A percentile compares a stretch with the other conserved stretches of the same genome.
Evolutionary conservation across 2,888 invertebrate genomes (phyloP).

Genomic region (Axea sp.): DNA sequence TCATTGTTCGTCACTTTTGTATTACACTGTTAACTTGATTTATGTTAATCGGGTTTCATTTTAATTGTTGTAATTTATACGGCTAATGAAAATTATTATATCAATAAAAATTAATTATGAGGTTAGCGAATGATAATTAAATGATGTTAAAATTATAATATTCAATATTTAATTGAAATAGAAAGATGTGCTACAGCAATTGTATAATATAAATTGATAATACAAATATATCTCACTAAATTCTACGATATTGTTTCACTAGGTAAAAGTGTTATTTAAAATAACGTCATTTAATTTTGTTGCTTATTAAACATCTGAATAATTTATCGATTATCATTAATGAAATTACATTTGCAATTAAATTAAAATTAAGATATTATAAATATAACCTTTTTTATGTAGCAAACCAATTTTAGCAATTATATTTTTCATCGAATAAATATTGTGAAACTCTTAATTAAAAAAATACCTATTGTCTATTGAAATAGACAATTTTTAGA

Average conservation of each 20-base stretch:
- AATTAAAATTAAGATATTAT: too few species aligned
- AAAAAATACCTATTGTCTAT: constrained; percentile 2
- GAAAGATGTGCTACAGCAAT: neutral
- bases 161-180: constrained; percentile 1
- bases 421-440: constrained; percentile 2
- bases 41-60: constrained; percentile 36
- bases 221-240: too few species aligned
- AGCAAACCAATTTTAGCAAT: neutral
- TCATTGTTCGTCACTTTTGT: constrained; percentile 35
- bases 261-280: too few species aligned
- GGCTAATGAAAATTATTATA: constrained; percentile 29
- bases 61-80: constrained; percentile 15
- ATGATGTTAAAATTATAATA: constrained; percentile 4
- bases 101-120: constrained; percentile 40
- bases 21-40: too few species aligned
- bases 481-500: constrained; percentile 14
- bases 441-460: constrained; percentile 6
- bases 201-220: constrained; percentile 2
- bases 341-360: too few species aligned
- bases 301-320: too few species aligned
- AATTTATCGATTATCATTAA: too few species aligned
- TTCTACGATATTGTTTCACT: too few species aligned
- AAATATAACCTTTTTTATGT: too few species aligned
- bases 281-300: too few species aligned
- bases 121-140: constrained; percentile 2